Percentiles rank a stretch among this genome's conserved stretches.
phyloP scores from a whole-genome alignment of 2,113 vertebrate genomes.

The Potamarius usumacintae region DNA sequence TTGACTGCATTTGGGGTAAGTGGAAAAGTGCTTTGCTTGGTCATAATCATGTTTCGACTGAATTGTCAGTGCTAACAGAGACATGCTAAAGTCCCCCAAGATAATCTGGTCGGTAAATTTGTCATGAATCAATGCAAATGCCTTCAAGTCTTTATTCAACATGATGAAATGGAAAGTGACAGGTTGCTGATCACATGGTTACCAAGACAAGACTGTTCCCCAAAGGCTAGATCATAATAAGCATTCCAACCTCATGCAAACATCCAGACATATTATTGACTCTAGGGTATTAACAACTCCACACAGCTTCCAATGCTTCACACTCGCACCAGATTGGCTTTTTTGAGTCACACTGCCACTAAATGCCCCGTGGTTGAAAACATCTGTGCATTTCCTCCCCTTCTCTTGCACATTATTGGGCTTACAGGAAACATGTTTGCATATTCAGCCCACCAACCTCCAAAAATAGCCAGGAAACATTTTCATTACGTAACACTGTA shows the following conservation, averaged over 20 bases:
- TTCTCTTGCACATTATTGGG: slow-evolving; percentile 20
- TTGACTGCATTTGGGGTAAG: too few species aligned
- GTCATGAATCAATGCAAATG: slow-evolving; percentile 18
- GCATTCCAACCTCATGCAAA: slow-evolving; percentile 18
- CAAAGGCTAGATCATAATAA: slow-evolving; percentile 27
- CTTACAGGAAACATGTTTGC: slow-evolving; percentile 42
- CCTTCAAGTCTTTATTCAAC: slow-evolving; percentile 37
- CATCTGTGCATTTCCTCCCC: slow-evolving; percentile 29
- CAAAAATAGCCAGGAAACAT: slow-evolving; percentile 59
- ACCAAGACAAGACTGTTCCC: slow-evolving; percentile 1
- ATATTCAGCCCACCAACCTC: slow-evolving; percentile 55
- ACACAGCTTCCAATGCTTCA: background rate
- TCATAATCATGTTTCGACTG: slow-evolving; percentile 39
- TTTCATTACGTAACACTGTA: slow-evolving; percentile 44
- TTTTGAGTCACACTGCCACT: background rate
- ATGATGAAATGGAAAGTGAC: slow-evolving; percentile 45
- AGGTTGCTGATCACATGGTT: slow-evolving; percentile 36
- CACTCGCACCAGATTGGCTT: slow-evolving; percentile 6
- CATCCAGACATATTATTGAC: slow-evolving; percentile 22
- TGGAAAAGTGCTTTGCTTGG: slow-evolving; percentile 24
- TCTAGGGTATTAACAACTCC: background rate
- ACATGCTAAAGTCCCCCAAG: slow-evolving; percentile 35
- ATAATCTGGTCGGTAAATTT: slow-evolving; percentile 53
- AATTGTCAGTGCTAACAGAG: slow-evolving; percentile 41
- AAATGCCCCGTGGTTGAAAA: slow-evolving; percentile 12